These are phyloP conservation scores for Ciconia maguari DNA, from an alignment of 2,113 vertebrate species.

Conservation along the genomic window DNA sequence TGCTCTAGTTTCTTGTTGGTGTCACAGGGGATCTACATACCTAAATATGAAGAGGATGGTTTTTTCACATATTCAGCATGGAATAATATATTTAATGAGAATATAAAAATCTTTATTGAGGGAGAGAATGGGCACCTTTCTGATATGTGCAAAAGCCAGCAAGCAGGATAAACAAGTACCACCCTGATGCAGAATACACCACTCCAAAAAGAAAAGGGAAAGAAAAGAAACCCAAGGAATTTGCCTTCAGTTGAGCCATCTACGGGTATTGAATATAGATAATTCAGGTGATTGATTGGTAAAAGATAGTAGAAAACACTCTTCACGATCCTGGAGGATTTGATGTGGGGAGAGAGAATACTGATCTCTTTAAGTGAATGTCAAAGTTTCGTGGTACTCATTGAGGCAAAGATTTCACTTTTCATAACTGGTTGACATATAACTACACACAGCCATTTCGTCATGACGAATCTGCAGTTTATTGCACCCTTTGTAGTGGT, in stretches of 20 bases:
- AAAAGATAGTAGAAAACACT: not conserved
- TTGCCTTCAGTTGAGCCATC: not conserved
- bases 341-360: not conserved
- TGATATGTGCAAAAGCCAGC: not conserved
- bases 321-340: not conserved
- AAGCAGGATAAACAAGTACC: not conserved
- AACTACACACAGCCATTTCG: not conserved
- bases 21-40: not conserved
- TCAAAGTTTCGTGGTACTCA: not conserved
- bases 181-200: not conserved
- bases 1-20: not conserved
- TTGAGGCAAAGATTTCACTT: not conserved
- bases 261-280: not conserved
- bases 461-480: not conserved
- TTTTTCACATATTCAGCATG: not conserved
- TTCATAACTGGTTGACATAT: accelerated
- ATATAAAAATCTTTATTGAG: not conserved
- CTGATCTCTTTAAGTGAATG: not conserved
- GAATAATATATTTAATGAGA: not conserved
- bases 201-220: accelerated
- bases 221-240: not conserved
- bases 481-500: not conserved
- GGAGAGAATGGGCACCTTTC: not conserved
- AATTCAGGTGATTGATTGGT: not conserved
- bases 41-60: not conserved